Percentiles rank a stretch among this genome's conserved stretches.
Conservation (phyloP, 2,113 vertebrate genomes). For the Oriolus oriolus region DNA sequence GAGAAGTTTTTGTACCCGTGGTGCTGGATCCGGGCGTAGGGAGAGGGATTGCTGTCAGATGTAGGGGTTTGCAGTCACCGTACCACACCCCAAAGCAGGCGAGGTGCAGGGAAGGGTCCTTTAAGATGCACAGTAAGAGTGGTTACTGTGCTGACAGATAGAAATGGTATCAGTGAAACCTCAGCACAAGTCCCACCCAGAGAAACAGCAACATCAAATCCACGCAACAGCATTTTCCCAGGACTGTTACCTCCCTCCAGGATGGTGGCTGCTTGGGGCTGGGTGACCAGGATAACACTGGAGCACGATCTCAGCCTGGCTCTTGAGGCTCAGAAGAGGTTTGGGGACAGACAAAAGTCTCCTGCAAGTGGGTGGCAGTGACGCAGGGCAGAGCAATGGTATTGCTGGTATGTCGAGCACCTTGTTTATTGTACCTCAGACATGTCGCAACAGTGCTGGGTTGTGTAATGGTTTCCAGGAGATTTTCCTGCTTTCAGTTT, state of each 20-base stretch:
- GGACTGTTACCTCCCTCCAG: not conserved
- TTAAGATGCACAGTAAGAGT: not conserved
- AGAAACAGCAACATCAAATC: not conserved
- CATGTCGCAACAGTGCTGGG: conserved; percentile 1
- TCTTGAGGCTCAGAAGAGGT: not conserved
- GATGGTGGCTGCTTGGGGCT: not conserved
- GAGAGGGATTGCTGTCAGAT: not conserved
- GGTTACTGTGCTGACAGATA: not conserved
- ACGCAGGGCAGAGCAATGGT: not conserved
- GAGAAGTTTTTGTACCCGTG: not conserved
- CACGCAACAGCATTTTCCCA: not conserved
- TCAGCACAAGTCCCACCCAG: not conserved
- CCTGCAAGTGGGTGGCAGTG: conserved; percentile 30
- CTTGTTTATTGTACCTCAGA: conserved; percentile 11
- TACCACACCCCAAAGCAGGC: fast-evolving
- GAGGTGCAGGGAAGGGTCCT: not conserved
- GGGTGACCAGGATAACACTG: not conserved
- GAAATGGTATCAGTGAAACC: not conserved
- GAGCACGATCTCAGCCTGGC: not conserved
- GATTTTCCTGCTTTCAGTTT: conserved; percentile 5
- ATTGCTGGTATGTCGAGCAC: conserved; percentile 45
- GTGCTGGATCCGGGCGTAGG: fast-evolving
- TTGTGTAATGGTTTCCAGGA: conserved; percentile 44
- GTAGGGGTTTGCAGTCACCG: not conserved
- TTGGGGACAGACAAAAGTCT: conserved; percentile 3